Base-by-base conservation (phyloP, 2,113 vertebrate species). In the Salvelinus namaycush region DNA sequence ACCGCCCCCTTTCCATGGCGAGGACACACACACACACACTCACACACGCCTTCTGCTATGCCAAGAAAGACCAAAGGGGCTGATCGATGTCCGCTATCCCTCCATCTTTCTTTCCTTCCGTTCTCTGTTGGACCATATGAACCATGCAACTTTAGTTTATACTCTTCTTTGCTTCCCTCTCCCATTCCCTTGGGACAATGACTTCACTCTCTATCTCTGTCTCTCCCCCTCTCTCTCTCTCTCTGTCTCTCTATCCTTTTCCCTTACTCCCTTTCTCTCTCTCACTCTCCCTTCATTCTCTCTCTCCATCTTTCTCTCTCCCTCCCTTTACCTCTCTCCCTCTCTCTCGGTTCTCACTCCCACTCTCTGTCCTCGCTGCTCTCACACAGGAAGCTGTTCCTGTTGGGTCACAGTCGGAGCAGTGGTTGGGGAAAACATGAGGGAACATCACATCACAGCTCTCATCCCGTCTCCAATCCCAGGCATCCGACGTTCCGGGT, bases 311-410 rank as follows among this genome's bases (percentile, higher is more conserved):
- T 57, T 14, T 59, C 70, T 59, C 24, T 70, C 49, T 72, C 48
- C 49, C 48, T 54, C n/a, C 39, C 39, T 34, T 26, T 16, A 34
- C 34, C 34, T 34, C 34, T 7, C 34, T 6, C 7, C 24, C 70
- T 48, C 68, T 78, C n/a, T 12, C 20, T 72, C 49, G 80, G 77
- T 83, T 22, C n/a, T 64, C 24, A 85, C 84, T 83, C 87, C 89
- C 92, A 44, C 39, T 44, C 39, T 93, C 89, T 91, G 39, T 44
- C 39, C 39, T 44, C 39, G 0, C 39, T 44, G 39, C 90, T 89
- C 91, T 90, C 91, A 79, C 72, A 76, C 59, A 62, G 59, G 59
- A 62, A 62, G 59, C 16, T 18, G 51, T 78, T 51, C 26, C 67
- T 65, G 39, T 44, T 57, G 24, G 22, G 80, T 88, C 89, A 85